Conservation (phyloP, 2,888 invertebrate genomes). For the Brachynemurus nebulosus region DNA sequence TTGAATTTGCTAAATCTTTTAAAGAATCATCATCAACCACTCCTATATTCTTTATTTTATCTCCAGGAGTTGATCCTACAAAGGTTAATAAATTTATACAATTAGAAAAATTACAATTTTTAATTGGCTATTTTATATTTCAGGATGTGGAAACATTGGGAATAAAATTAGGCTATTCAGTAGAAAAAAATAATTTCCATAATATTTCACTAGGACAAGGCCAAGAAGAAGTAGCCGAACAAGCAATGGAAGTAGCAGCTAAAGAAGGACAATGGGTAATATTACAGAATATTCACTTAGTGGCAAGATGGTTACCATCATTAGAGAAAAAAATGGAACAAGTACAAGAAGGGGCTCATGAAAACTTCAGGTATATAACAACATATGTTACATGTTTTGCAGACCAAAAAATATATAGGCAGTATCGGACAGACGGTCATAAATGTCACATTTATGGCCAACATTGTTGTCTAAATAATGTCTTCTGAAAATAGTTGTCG, state of each 20-base stretch:
- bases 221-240: constrained; percentile 84
- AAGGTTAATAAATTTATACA: constrained; percentile 38
- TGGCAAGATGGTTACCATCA: constrained; percentile 73
- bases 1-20: constrained; percentile 74
- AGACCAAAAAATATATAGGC: constrained; percentile 1
- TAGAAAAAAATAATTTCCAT: constrained; percentile 73
- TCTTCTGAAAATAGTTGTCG: no score
- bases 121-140: constrained; percentile 12
- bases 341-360: constrained; percentile 50
- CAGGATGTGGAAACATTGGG: constrained; percentile 81
- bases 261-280: constrained; percentile 83
- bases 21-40: constrained; percentile 73
- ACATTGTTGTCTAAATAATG: no score
- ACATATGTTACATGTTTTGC: no score
- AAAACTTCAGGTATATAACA: constrained; percentile 44
- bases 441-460: no score
- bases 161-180: constrained; percentile 61
- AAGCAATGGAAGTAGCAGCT: constrained; percentile 65
- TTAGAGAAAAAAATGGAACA: constrained; percentile 88
- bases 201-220: constrained; percentile 91
- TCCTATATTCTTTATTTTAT: constrained; percentile 87
- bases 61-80: constrained; percentile 87
- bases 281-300: constrained; percentile 84
- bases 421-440: no score
- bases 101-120: not conserved